Evolutionary conservation across 2,797 vertebrate genomes (phyloP).

Genomic region (Vireo griseus): DNA sequence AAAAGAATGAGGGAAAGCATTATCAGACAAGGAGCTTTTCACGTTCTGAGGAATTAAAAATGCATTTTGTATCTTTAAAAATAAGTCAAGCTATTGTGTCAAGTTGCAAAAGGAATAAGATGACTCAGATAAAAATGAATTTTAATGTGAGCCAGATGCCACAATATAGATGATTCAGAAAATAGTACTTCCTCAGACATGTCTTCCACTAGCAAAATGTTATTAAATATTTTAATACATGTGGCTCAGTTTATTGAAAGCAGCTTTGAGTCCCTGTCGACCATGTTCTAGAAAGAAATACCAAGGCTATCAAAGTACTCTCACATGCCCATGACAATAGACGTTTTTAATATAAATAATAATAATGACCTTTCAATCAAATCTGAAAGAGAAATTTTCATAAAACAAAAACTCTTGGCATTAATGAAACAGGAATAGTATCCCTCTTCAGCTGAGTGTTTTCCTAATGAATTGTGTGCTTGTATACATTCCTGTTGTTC

Average conservation of each 20-base stretch:
- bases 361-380: neutral
- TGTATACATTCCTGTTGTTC: neutral
- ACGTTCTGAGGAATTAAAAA: neutral
- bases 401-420: neutral
- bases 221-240: constrained; percentile 14
- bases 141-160: neutral
- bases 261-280: neutral
- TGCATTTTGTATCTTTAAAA: neutral
- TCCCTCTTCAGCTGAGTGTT: neutral
- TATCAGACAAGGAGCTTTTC: neutral
- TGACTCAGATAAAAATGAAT: constrained; percentile 6
- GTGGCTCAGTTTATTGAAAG: neutral
- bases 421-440: neutral
- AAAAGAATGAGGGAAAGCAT: neutral
- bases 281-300: neutral
- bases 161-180: neutral
- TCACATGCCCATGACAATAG: neutral
- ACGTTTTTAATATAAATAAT: neutral
- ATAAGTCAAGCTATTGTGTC: neutral
- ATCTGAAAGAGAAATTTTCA: neutral
- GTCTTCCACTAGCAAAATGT: neutral
- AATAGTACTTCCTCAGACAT: neutral
- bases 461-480: neutral
- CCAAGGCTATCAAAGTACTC: neutral
- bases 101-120: neutral